Evolutionary conservation across 2,888 invertebrate species (phyloP).

Genomic region (Autographa gamma): DNA sequence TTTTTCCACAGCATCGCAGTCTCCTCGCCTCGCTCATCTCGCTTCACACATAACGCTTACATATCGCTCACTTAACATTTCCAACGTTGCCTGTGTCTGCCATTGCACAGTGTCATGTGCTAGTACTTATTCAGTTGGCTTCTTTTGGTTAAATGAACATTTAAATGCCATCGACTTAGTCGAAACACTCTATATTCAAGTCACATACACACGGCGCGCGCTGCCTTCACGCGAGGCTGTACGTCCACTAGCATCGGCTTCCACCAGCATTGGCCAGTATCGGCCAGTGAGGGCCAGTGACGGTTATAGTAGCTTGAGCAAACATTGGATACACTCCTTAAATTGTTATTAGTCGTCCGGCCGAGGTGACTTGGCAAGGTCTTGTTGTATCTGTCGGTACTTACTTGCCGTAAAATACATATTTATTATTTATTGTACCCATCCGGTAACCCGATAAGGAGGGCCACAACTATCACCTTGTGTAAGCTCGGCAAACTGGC

Average conservation of each 20-base stretch:
- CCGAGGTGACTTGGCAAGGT: slow-evolving; percentile 3
- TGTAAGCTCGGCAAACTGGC: not conserved
- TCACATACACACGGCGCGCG: not conserved
- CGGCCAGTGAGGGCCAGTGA: not conserved
- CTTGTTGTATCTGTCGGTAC: not conserved
- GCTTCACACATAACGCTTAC: slow-evolving; percentile 46
- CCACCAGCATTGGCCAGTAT: not conserved
- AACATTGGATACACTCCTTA: not conserved
- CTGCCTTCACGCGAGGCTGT: not conserved
- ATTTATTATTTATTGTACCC: not conserved
- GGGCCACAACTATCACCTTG: not conserved
- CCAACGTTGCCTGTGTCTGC: not conserved
- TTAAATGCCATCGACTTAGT: not conserved
- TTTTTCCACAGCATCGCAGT: slow-evolving; percentile 45
- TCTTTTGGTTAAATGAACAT: not conserved
- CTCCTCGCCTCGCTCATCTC: slow-evolving; percentile 34
- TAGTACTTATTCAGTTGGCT: not conserved
- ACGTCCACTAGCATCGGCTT: not conserved
- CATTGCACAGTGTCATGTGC: not conserved
- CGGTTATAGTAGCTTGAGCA: not conserved
- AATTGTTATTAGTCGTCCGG: not conserved
- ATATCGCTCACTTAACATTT: slow-evolving; percentile 39
- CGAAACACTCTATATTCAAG: not conserved
- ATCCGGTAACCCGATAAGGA: not conserved
- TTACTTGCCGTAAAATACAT: not conserved